Percentiles rank a stretch among this genome's conserved stretches.
Evolutionary conservation across 2,113 vertebrate species (phyloP).

Genomic region (Prolemur simus): DNA sequence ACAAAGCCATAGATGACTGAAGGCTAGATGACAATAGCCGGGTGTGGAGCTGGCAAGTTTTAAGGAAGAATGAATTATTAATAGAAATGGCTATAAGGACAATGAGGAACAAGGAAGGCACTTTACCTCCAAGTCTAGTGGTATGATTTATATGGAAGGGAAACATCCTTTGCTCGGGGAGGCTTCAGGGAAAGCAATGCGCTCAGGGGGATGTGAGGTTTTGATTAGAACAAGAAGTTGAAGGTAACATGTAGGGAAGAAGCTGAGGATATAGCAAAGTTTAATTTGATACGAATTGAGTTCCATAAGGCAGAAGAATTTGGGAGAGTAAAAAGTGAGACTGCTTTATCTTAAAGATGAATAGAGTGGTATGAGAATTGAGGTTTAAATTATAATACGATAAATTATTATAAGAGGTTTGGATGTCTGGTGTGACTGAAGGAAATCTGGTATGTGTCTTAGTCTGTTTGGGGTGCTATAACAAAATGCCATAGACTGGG

Average conservation of each 20-base stretch:
- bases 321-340: background rate
- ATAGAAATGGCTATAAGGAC: background rate
- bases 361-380: background rate
- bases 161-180: background rate
- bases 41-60: background rate
- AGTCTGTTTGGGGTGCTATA: background rate
- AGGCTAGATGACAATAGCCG: background rate
- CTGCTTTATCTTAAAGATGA: slow-evolving; percentile 31
- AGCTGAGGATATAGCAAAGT: background rate
- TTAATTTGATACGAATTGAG: background rate
- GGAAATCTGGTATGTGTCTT: background rate
- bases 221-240: background rate
- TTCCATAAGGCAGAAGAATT: background rate
- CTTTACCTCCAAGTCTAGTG: background rate
- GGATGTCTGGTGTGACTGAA: background rate
- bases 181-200: background rate
- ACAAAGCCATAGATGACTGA: background rate
- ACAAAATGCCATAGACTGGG: background rate
- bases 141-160: background rate
- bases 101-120: background rate
- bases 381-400: background rate
- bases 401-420: background rate
- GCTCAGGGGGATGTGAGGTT: background rate
- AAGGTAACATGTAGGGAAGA: background rate
- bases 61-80: background rate